phyloP scores from a whole-genome alignment of 2,113 vertebrate genomes.

The Epinephelus cyanopodus region DNA sequence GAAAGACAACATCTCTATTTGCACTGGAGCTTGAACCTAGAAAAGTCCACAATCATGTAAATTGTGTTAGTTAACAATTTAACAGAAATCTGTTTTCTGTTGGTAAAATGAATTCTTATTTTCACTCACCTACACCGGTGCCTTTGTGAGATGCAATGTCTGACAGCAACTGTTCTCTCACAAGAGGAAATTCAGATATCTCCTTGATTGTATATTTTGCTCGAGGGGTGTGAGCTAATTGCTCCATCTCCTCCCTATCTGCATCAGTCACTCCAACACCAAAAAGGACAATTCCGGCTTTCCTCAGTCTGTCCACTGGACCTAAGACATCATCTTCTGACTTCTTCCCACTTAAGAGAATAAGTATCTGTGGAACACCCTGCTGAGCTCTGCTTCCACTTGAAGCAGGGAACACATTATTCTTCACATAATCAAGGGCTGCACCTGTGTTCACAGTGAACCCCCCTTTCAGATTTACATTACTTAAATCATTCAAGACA shows the following conservation, averaged over 20 bases:
- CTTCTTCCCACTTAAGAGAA: slow-evolving; percentile 76
- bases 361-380: slow-evolving; percentile 79
- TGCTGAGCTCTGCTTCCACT: slow-evolving; percentile 77
- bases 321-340: slow-evolving; percentile 71
- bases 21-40: slow-evolving; percentile 64
- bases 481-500: slow-evolving; percentile 62
- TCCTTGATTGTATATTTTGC: slow-evolving; percentile 64
- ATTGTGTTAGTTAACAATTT: slow-evolving; percentile 1
- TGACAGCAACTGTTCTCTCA: slow-evolving; percentile 69
- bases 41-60: slow-evolving; percentile 35
- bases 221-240: slow-evolving; percentile 63
- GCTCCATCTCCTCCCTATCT: slow-evolving; percentile 64
- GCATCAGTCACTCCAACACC: slow-evolving; percentile 70
- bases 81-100: neutral
- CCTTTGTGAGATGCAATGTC: slow-evolving; percentile 56
- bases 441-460: slow-evolving; percentile 62
- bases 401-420: slow-evolving; percentile 70
- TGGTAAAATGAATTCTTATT: neutral
- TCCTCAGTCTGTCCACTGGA: slow-evolving; percentile 63
- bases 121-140: slow-evolving; percentile 70
- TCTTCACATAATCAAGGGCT: slow-evolving; percentile 76
- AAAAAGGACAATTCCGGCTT: slow-evolving; percentile 69
- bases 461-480: slow-evolving; percentile 76
- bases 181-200: slow-evolving; percentile 64
- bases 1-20: slow-evolving; percentile 84